Evolutionary conservation across 2,888 invertebrate species (phyloP).

Genomic region (Catocala nupta): DNA sequence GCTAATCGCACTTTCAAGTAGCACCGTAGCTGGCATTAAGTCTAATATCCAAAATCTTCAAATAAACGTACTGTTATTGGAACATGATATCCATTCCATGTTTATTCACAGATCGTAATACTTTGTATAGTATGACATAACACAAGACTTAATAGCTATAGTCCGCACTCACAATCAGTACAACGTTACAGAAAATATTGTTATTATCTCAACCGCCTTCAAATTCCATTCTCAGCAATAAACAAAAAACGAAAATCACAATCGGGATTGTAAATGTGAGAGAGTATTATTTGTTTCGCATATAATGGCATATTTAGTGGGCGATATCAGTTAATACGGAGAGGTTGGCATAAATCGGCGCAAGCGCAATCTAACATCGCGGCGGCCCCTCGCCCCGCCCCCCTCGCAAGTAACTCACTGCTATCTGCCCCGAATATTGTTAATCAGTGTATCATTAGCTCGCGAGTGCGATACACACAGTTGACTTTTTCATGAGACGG

Average conservation of each 20-base stretch:
- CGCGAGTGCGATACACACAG: conserved; percentile 64
- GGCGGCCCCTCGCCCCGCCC: conserved; percentile 69
- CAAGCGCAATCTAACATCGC: conserved; percentile 82
- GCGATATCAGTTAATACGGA: conserved; percentile 85
- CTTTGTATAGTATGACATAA: not conserved
- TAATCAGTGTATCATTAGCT: conserved; percentile 87
- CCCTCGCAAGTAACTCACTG: conserved; percentile 80
- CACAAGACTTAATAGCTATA: conserved; percentile 27
- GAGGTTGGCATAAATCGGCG: conserved; percentile 83
- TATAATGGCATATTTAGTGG: conserved; percentile 86
- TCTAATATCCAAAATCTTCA: too few species aligned
- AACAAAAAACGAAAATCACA: conserved; percentile 66
- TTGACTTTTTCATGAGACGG: conserved; percentile 27
- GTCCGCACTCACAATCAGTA: conserved; percentile 31
- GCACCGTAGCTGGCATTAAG: too few species aligned
- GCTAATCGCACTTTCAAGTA: too few species aligned
- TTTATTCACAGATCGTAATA: not conserved
- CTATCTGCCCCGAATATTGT: conserved; percentile 87
- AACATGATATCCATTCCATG: not conserved
- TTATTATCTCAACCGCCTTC: conserved; percentile 51
- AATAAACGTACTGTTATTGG: too few species aligned
- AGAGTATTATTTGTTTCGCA: conserved; percentile 83
- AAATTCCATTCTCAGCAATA: conserved; percentile 77
- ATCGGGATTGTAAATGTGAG: conserved; percentile 63
- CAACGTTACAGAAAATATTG: conserved; percentile 47